Evolutionary conservation across 2,113 vertebrate species (phyloP).

Genomic region (Brachyistius frenatus): DNA sequence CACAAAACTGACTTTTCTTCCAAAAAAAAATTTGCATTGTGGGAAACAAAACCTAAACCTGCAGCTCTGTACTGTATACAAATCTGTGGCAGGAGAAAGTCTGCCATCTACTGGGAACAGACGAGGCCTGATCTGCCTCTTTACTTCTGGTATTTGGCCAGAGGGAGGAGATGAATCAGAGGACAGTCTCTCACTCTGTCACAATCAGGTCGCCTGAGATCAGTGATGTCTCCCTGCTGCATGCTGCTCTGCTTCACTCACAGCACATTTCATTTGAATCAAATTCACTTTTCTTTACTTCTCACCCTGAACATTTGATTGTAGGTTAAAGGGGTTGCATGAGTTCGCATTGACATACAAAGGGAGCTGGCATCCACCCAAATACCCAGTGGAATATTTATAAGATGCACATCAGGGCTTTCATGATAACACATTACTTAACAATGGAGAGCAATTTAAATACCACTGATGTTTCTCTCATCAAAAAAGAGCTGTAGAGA

Average conservation of each 20-base stretch:
- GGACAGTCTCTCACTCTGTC: slow-evolving; percentile 51
- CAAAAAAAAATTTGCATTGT: neutral
- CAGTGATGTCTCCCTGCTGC: slow-evolving; percentile 49
- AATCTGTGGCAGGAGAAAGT: slow-evolving; percentile 54
- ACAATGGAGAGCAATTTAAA: slow-evolving; percentile 22
- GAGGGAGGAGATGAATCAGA: slow-evolving; percentile 65
- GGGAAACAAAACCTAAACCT: neutral
- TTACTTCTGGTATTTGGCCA: slow-evolving; percentile 48
- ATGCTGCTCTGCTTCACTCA: slow-evolving; percentile 36
- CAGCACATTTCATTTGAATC: slow-evolving; percentile 31
- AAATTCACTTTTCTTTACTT: neutral
- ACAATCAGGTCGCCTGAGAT: slow-evolving; percentile 61
- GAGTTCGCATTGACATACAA: slow-evolving; percentile 30
- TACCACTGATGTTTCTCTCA: neutral
- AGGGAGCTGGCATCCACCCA: slow-evolving; percentile 17
- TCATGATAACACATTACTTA: slow-evolving; percentile 7
- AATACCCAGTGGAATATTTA: slow-evolving; percentile 35
- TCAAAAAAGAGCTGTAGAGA: neutral
- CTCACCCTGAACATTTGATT: slow-evolving; percentile 38
- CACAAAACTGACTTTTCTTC: neutral
- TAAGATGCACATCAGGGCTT: slow-evolving; percentile 20
- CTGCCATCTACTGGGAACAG: slow-evolving; percentile 75
- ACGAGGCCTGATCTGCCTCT: neutral
- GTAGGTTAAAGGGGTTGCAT: slow-evolving; percentile 2
- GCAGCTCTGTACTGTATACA: neutral